Base-by-base conservation (phyloP, 1,140 invertebrate genomes). In the Macrotrachela quadricornifera region DNA sequence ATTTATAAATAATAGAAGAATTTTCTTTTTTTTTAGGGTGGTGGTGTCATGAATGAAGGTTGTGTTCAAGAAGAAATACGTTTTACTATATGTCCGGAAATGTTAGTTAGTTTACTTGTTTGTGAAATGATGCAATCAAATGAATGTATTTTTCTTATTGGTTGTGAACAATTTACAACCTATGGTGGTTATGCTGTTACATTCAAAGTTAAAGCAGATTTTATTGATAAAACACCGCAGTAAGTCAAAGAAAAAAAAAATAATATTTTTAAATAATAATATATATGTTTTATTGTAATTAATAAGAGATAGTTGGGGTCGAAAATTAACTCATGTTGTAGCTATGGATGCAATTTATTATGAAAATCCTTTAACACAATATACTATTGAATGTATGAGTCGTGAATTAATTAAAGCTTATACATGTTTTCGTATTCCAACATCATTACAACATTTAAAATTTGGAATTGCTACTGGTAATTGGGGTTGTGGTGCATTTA, bases 21-120 rank as follows among this genome's bases (percentile, higher is more conserved):
- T 30, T 30, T 2, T 30, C 3, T 30, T 4, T 4, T 30, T 30
- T 4, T 30, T 8, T 30, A 30, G 21, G 92, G 92, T 14, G 91
- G 92, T 37, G 91, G 91, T 14, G 88, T 95, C 2, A 68, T 97
- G 16, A 75, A 79, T 1, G 70, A 76, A 56, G 90, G 90, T 0
- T 84, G 80, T 65, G 88, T 95, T 3, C 88, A 99, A 72, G 92
- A 99, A 73, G 92, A 99, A 73, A 96, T 97, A 59, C 74, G 87
- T 43, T 96, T 96, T 69, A 76, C 91, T 8, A 85, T 94, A 55
- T 92, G 85, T 68, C 92, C 92, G 0, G 92, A 97, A 70, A 72
- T 96, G 55, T 74, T 97, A 44, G 70, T 87, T 1, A 77, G 82
- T 0, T 77, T 85, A 64, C 72, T 97, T 1, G 83, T 97, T 57